Base-by-base conservation (phyloP, 2,113 vertebrate genomes). In the Psilopogon haemacephalus region DNA sequence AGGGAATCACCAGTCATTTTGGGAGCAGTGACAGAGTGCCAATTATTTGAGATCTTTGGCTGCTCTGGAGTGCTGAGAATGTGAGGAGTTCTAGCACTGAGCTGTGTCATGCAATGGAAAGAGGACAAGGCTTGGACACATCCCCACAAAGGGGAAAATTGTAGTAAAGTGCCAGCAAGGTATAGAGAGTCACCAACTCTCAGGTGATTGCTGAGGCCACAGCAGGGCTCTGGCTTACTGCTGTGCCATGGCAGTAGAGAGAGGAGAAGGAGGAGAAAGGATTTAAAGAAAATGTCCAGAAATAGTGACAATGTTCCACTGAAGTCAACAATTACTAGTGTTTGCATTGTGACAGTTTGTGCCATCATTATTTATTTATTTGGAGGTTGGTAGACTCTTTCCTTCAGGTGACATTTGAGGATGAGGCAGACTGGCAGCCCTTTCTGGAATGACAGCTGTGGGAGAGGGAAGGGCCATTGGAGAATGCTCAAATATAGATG, bases 131-230 rank as follows among this genome's bases (percentile, higher is more conserved):
- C 68, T 72, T 85, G 54, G 59, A 60, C 75, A 37, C 19, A 9
- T 52, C 26, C 26, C 48, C 54, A 11, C 8, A n/a, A 28, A 50
- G 26, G 26, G 48, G 52, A 68, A 32, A 71, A 52, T 35, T 38
- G 30, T 50, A 44, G 12, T 28, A 27, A 77, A 79, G 40, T 54
- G 13, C 38, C 54, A 87, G n/a, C 44, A 73, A 48, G 35, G 42
- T 46, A 55, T 69, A 32, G 8, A 37, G 24, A 42, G 15, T 33
- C 37, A 50, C 28, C 0, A 0, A 26, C 2, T 0, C 4, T 56
- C 52, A 46, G 52, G n/a, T 1, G 1, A 18, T 52, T 63, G 38
- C n/a, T 72, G 48, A 37, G 32, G 30, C 32, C 33, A 38, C 15
- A 55, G 55, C 32, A n/a, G 60, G 58, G 50, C 30, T 21, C 35